These are phyloP conservation scores for Euplexia lucipara DNA, from an alignment of 2,888 invertebrate genomes.

Conservation along the genomic window DNA sequence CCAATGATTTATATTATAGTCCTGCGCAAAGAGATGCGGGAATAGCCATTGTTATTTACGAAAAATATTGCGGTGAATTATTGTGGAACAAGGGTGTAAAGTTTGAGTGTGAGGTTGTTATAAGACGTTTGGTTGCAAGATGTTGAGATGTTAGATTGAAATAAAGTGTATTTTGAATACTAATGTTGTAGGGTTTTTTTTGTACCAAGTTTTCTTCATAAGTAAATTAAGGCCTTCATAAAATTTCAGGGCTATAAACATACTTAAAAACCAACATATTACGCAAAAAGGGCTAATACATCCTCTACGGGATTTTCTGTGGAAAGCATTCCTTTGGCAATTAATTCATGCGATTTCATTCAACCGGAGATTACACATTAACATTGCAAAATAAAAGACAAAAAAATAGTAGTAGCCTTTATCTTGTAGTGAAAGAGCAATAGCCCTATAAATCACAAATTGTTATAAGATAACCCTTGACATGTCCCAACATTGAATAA, in stretches of 20 bases:
- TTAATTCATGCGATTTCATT: no score
- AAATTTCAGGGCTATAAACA: no score
- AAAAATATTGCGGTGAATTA: slow-evolving; percentile 29
- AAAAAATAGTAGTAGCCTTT: no score
- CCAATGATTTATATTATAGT: slow-evolving; percentile 72
- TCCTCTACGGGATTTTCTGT: no score
- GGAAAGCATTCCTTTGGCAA: no score
- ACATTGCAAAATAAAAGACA: no score
- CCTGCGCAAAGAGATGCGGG: slow-evolving; percentile 57
- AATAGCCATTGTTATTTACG: slow-evolving; percentile 55
- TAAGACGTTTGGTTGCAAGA: slow-evolving; percentile 5
- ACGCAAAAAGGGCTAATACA: no score
- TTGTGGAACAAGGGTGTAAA: slow-evolving; percentile 22
- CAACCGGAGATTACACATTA: no score
- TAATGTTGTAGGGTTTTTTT: no score
- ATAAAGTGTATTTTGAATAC: not conserved
- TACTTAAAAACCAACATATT: no score
- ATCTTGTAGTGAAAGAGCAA: not conserved
- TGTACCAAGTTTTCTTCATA: no score
- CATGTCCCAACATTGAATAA: not conserved
- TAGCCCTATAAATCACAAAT: not conserved
- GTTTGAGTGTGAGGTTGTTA: slow-evolving; percentile 15
- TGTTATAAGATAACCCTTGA: not conserved
- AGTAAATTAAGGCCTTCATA: no score
- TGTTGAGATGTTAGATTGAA: slow-evolving; percentile 14